Conservation (phyloP, 2,797 vertebrate genomes). For the Sebastes taczanowskii region DNA sequence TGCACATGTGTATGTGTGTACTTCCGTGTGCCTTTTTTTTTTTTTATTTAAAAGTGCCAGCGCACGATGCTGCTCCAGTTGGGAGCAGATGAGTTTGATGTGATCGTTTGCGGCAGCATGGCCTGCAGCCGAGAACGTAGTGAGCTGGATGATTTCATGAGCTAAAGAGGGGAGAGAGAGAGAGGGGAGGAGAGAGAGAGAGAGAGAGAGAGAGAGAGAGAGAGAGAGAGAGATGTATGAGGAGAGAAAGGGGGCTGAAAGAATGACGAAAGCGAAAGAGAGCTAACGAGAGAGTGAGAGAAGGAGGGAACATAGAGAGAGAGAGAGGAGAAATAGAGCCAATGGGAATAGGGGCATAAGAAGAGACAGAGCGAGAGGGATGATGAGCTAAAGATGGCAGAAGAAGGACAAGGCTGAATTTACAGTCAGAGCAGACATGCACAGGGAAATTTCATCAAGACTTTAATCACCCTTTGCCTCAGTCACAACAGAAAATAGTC, state of each 20-base stretch:
- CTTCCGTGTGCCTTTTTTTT: not conserved
- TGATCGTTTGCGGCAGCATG: conserved; percentile 79
- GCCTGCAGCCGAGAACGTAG: conserved; percentile 70
- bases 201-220: not conserved
- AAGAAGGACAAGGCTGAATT: conserved; percentile 30
- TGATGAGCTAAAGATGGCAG: conserved; percentile 42
- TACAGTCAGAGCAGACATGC: conserved; percentile 29
- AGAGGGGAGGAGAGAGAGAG: not conserved
- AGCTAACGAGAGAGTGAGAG: not conserved
- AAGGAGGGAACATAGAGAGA: not conserved
- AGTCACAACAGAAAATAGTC: conserved; percentile 42
- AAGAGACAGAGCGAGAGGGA: conserved; percentile 1
- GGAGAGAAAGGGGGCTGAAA: conserved; percentile 45
- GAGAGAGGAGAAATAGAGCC: not conserved
- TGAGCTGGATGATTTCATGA: conserved; percentile 80
- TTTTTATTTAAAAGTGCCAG: conserved; percentile 1
- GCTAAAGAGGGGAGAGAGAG: conserved; percentile 79
- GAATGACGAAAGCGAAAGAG: conserved; percentile 15
- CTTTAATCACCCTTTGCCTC: conserved; percentile 56
- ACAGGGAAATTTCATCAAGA: conserved; percentile 43
- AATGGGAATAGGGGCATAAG: conserved; percentile 3
- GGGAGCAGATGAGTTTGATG: conserved; percentile 76
- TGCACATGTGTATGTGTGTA: not conserved
- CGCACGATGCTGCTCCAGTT: conserved; percentile 60
- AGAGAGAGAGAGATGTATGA: conserved; percentile 1